A percentile compares a stretch with the other conserved stretches of the same genome.
These are phyloP conservation scores for Simalia tracyae DNA, from an alignment of 2,797 vertebrate genomes.

Conservation along the genomic window DNA sequence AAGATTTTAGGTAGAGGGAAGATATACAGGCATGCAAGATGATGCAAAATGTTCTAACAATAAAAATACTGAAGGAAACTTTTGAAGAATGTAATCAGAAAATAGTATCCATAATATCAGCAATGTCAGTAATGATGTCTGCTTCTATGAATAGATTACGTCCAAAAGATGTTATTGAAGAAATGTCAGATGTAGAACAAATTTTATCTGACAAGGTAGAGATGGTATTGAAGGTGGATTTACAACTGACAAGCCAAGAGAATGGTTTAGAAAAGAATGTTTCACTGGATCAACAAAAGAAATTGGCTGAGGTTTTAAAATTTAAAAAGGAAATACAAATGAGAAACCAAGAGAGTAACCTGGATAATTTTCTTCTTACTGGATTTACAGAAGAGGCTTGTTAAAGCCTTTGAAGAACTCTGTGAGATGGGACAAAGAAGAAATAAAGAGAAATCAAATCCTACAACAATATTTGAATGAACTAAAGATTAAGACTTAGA, in stretches of 20 bases:
- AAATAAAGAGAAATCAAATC: neutral
- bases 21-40: no score
- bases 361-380: neutral
- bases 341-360: neutral
- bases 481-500: neutral
- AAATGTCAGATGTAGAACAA: neutral
- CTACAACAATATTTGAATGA: neutral
- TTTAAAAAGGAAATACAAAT: neutral
- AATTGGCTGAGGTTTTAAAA: neutral
- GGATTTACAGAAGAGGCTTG: neutral
- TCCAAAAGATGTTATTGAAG: neutral
- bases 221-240: neutral
- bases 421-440: neutral
- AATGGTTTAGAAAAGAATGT: neutral
- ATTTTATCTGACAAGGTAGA: neutral
- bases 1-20: neutral
- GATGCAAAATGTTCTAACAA: neutral
- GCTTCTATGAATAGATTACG: neutral
- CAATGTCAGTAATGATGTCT: neutral
- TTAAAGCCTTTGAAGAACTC: neutral
- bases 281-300: neutral
- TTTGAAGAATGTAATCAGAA: neutral
- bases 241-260: neutral
- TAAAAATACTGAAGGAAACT: neutral
- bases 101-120: neutral